Conservation (phyloP, 1,140 invertebrate genomes). For the Lineus longissimus region DNA sequence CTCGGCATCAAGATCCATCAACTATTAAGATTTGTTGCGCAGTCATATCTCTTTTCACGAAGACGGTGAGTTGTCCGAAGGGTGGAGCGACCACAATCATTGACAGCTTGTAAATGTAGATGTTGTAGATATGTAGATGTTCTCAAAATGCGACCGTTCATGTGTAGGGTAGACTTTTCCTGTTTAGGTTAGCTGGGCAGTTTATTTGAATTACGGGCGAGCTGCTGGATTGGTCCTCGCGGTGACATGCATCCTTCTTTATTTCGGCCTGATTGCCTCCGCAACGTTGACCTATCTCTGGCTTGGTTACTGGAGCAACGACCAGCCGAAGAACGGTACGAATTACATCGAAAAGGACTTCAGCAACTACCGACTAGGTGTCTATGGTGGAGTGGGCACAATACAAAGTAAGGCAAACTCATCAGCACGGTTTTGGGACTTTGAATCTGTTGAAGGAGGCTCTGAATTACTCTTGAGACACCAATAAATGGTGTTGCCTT, state of each 20-base stretch:
- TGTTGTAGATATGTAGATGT: too few species aligned
- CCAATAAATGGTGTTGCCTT: too few species aligned
- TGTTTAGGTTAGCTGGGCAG: constrained; percentile 3
- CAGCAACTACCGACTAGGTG: neutral
- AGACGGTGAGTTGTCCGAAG: too few species aligned
- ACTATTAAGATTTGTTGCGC: too few species aligned
- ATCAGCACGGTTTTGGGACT: too few species aligned
- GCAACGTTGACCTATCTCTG: neutral
- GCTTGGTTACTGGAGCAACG: neutral
- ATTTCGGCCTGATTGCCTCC: neutral
- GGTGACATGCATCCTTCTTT: neutral
- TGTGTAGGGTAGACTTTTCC: neutral
- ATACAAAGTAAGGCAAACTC: neutral
- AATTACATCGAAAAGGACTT: neutral
- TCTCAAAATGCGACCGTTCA: neutral
- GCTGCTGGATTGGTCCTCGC: neutral
- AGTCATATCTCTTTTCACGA: too few species aligned
- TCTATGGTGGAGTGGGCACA: neutral
- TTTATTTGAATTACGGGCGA: neutral
- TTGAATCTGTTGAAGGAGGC: too few species aligned
- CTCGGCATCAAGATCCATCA: too few species aligned
- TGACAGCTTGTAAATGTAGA: too few species aligned
- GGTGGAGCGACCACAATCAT: too few species aligned
- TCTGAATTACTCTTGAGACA: too few species aligned
- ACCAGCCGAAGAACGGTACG: neutral